phyloP scores from a whole-genome alignment of 2,888 invertebrate genomes.

The Cephus nigrinus region DNA sequence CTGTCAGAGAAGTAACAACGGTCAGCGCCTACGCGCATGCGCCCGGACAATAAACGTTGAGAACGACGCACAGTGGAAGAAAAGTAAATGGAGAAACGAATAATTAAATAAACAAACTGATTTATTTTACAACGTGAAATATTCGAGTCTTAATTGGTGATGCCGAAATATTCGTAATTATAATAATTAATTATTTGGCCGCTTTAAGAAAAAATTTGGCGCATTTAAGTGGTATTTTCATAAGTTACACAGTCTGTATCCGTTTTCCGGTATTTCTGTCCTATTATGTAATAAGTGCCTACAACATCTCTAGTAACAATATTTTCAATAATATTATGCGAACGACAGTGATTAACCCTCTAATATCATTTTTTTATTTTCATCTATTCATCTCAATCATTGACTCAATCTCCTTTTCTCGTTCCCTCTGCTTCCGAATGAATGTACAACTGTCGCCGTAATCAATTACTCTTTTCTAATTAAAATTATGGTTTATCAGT shows the following conservation, averaged over 20 bases:
- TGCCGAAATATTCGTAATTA: slow-evolving; percentile 54
- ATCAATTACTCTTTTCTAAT: slow-evolving; percentile 19
- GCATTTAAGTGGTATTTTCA: too few species aligned
- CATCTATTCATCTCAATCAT: slow-evolving; percentile 1
- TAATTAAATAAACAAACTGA: slow-evolving; percentile 45
- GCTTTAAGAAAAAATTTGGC: too few species aligned
- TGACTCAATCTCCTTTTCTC: slow-evolving; percentile 11
- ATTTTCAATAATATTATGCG: slow-evolving; percentile 15
- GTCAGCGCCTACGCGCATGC: too few species aligned
- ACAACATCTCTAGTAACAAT: slow-evolving; percentile 20
- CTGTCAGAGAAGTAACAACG: slow-evolving; percentile 8
- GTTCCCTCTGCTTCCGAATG: background rate
- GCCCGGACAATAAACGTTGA: too few species aligned
- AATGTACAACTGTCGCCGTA: too few species aligned
- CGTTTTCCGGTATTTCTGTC: background rate
- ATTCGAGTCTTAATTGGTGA: slow-evolving; percentile 46
- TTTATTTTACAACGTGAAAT: slow-evolving; percentile 48
- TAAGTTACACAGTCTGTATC: slow-evolving; percentile 17
- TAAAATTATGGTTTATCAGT: slow-evolving; percentile 52
- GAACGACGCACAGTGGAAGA: slow-evolving; percentile 30
- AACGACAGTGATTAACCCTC: slow-evolving; percentile 16
- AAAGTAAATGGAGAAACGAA: slow-evolving; percentile 26
- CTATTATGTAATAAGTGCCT: slow-evolving; percentile 13
- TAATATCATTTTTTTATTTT: slow-evolving; percentile 11
- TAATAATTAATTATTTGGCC: background rate